Base-by-base conservation (phyloP, 1,140 invertebrate genomes). In the Popillia japonica region DNA sequence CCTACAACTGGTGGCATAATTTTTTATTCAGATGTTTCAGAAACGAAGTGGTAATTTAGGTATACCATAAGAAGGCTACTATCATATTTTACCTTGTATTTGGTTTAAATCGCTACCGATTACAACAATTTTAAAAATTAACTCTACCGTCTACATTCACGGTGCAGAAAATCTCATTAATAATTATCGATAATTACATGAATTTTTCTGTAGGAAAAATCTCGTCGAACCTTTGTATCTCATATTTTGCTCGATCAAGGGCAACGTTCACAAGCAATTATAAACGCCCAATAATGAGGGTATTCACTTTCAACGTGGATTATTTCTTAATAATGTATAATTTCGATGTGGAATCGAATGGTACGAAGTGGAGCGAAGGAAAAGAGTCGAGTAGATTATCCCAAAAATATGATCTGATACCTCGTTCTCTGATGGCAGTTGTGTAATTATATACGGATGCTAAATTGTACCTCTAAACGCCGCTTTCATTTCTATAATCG, bases 301-400 rank as follows among this genome's bases (percentile, higher is more conserved):
- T 55, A 55, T 55, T 55, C 48, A 17, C 48, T 48, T 48, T 48
- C 44, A 48, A 14, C 44, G 44, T 48, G 44, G 14, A 55, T 55
- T 55, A 55, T 55, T 55, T 17, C 48, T 55, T 55, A 55, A 55
- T 55, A 55, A 55, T 55, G 48, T 55, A 55, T 55, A 55, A 55
- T 55, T 55, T 55, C 48, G 48, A 17, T 17, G 2, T 55, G 48
- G 48, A 55, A 55, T 55, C 14, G 48, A 55, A 55, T 55, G 48
- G 14, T 17, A 6, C 17, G 17, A 55, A 55, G 48, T 1, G 14
- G 6, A n/a, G 17, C 48, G 48, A n/a, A 55, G 48, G 48, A 55
- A 55, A 17, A 14, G 48, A 34, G 27, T 34, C 27, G 48, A 55
- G 14, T 17, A 6, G 48, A 17, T 6, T n/a, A 17, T 55, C 48